Conservation (phyloP, 2,888 invertebrate genomes). For the Chloroclysta siterata region DNA sequence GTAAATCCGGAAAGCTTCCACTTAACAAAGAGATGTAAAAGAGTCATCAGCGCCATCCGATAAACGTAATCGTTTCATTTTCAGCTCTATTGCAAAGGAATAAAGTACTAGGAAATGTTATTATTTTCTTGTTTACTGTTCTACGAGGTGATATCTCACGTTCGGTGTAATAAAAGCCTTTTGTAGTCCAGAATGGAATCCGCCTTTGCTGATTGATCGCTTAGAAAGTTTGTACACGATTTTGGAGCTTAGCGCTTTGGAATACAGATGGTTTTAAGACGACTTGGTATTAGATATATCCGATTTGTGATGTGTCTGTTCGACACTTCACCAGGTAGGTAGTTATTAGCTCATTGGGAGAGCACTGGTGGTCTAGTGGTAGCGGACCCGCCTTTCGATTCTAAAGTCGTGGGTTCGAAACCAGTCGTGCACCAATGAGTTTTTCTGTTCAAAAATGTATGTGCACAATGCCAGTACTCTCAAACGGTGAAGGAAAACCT, state of each 20-base stretch:
- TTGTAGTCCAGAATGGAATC: slow-evolving; percentile 32
- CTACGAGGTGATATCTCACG: slow-evolving; percentile 27
- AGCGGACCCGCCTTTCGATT: too few relatives aligned
- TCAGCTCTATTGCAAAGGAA: slow-evolving; percentile 15
- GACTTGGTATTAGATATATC: neutral
- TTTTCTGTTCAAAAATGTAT: too few relatives aligned
- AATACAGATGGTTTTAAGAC: slow-evolving; percentile 10
- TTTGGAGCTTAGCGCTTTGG: slow-evolving; percentile 10
- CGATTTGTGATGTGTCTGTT: slow-evolving; percentile 1
- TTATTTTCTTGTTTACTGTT: slow-evolving; percentile 24
- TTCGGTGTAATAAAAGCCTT: slow-evolving; percentile 29
- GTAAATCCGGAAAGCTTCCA: neutral
- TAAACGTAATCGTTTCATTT: slow-evolving; percentile 8
- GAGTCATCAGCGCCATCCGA: slow-evolving; percentile 7
- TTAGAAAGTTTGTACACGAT: slow-evolving; percentile 3
- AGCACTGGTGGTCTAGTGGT: too few relatives aligned
- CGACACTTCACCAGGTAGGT: slow-evolving; percentile 1
- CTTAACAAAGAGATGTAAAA: slow-evolving; percentile 6
- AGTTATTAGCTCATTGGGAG: too few relatives aligned
- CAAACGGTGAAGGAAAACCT: too few relatives aligned
- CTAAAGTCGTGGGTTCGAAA: too few relatives aligned
- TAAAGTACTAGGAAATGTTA: slow-evolving; percentile 13
- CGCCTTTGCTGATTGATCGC: slow-evolving; percentile 30
- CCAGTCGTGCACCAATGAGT: too few relatives aligned
- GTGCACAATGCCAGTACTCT: too few relatives aligned